Evolutionary conservation across 2,113 vertebrate species (phyloP), one percentile per base, ranked within the genome.

Genomic region (Plectropomus leopardus): DNA sequence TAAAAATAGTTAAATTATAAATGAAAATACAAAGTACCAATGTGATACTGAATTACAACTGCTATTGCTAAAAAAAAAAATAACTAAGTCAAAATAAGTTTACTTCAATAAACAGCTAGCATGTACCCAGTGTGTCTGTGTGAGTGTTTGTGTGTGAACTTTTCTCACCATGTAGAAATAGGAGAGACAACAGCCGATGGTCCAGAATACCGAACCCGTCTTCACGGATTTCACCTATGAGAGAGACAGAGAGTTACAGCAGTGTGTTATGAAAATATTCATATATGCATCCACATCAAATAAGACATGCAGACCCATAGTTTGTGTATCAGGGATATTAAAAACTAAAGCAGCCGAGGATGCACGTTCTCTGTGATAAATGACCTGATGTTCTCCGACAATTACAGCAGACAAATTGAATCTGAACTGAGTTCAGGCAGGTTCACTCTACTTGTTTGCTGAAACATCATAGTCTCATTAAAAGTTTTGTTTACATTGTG

Each of bases 81-180:
- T n/a, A n/a, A n/a, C n/a, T n/a, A n/a, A n/a, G n/a, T n/a, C n/a
- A n/a, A n/a, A n/a, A n/a, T n/a, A n/a, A n/a, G n/a, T n/a, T n/a
- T n/a, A n/a, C n/a, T n/a, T n/a, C n/a, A n/a, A n/a, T n/a, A n/a
- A n/a, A n/a, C n/a, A n/a, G n/a, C n/a, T n/a, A n/a, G n/a, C n/a
- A n/a, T n/a, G n/a, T n/a, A n/a, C n/a, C n/a, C n/a, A 72, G 16
- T 63, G 61, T 54, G 47, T 48, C 30, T 40, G 17, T 77, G 47
- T 73, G n/a, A 54, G 4, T 50, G 58, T 36, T 26, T 32, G 60
- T 51, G 50, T 50, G 26, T 28, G 10, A 32, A 15, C 2, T 23
- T 17, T 61, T 83, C 96, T 96, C 95, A 99, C 98, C 98, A 99
- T 99, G 90, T 99, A 99, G 87, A 99, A 99, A 90, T 99, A 99